A percentile compares a stretch with the other conserved stretches of the same genome.
phyloP scores from a whole-genome alignment of 2,888 invertebrate genomes.

The Heteromurus nitidus region DNA sequence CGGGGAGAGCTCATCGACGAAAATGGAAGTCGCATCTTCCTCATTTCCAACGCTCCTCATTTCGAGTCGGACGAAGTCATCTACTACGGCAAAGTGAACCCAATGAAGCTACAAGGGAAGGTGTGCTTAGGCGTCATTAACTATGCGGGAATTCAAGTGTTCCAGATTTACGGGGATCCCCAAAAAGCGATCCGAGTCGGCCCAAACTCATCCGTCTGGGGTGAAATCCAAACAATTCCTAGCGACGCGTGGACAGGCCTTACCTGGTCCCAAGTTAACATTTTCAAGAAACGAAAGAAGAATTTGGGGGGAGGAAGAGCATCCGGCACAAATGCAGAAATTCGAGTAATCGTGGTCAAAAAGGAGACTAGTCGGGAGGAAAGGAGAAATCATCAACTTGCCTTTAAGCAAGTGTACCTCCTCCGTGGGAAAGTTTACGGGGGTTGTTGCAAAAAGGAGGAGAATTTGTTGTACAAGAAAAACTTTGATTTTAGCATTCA shows the following conservation, averaged over 20 bases:
- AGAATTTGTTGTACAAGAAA: constrained; percentile 41
- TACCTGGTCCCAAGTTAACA: no score
- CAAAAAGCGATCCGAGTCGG: constrained; percentile 40
- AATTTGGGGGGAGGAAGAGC: not conserved
- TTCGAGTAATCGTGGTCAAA: constrained; percentile 22
- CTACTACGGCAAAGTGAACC: constrained; percentile 14
- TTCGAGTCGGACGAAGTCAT: constrained; percentile 38
- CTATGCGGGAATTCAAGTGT: constrained; percentile 41
- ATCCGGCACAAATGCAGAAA: no score
- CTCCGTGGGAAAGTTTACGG: constrained; percentile 16
- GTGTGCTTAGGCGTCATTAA: constrained; percentile 35
- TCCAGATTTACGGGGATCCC: constrained; percentile 46
- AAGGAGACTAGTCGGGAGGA: not conserved
- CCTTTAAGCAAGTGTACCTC: constrained; percentile 37
- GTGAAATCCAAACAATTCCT: constrained; percentile 40
- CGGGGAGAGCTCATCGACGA: constrained; percentile 58
- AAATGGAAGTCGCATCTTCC: constrained; percentile 51
- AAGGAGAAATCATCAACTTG: not conserved
- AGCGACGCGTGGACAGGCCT: not conserved
- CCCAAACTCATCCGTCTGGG: constrained; percentile 30
- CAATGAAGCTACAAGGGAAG: constrained; percentile 4
- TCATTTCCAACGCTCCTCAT: constrained; percentile 16
- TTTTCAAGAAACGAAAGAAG: no score
- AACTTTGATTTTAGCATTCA: constrained; percentile 32
- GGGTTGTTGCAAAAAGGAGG: not conserved